These are phyloP conservation scores for Guaruba guarouba DNA, from an alignment of 2,113 vertebrate species.

Conservation along the genomic window DNA sequence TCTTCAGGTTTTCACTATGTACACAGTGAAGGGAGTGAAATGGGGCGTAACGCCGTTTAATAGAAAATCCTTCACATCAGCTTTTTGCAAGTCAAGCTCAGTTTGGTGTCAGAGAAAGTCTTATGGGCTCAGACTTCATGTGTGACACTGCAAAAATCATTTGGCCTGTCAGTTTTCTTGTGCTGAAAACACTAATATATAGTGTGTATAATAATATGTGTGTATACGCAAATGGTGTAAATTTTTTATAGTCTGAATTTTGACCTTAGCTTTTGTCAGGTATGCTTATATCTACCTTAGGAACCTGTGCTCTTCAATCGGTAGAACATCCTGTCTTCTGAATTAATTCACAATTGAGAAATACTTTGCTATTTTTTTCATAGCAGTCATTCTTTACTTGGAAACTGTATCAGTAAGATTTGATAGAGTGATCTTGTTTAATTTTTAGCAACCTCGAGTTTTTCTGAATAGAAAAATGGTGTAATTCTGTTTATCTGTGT, in stretches of 20 bases:
- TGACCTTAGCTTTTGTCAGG: neutral
- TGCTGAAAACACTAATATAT: neutral
- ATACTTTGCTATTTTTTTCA: neutral
- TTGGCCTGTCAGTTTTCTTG: neutral
- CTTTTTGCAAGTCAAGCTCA: neutral
- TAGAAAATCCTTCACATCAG: neutral
- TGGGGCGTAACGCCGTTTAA: too few relatives aligned
- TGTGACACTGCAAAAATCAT: neutral
- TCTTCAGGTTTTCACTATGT: accelerated
- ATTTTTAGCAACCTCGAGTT: neutral
- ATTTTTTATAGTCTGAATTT: neutral
- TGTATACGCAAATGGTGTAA: neutral
- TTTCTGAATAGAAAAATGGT: neutral
- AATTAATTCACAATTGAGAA: neutral
- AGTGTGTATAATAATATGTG: neutral
- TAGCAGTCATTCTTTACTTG: neutral
- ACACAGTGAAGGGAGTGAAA: neutral
- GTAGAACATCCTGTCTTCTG: neutral
- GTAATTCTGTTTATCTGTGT: neutral
- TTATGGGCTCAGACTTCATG: neutral
- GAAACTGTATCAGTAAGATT: neutral
- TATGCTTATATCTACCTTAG: neutral
- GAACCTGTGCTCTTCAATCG: neutral
- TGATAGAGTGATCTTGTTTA: neutral
- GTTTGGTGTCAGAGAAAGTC: neutral